Evolutionary conservation across 2,797 vertebrate species (phyloP), one percentile per base, ranked within the genome.

Genomic region (Gorsachius magnificus): DNA sequence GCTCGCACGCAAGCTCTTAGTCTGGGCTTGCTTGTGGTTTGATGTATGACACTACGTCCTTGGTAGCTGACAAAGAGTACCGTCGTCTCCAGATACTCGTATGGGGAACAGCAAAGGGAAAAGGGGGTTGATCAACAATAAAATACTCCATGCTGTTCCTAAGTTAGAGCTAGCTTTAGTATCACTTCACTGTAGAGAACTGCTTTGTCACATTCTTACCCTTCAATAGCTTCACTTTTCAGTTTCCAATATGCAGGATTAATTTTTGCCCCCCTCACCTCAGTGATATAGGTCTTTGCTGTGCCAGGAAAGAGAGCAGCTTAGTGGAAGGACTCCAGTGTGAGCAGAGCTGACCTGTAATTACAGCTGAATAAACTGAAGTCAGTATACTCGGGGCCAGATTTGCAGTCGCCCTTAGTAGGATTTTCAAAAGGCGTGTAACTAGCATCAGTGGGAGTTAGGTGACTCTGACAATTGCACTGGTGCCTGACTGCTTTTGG

Each of bases 391-490:
- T 35, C 2, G 5, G 83, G 90, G 71, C 68, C 76, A 83, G 83
- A 54, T 75, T 83, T 94, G 76, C 74, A 85, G 68, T 77, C 9
- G 7, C 60, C 75, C 50, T 78, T 21, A 80, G 78, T 15, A 46
- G 76, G 87, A 78, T 91, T 96, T 95, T 94, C 90, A 86, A 76
- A 87, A 95, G 33, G 82, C 82, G 78, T 4, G 0, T 86, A 96
- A 81, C 96, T 69, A 90, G 33, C 65, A 78, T 78, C 94, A 83
- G 84, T 38, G 72, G 82, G 85, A 95, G 61, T 83, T 58, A 90
- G 92, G 92, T 89, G 89, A 80, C 87, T 95, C 89, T 87, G 91
- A 91, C 82, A 90, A 96, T 81, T 91, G 89, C 58, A 36, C 76
- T 61, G 71, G 64, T 90, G 94, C 69, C 71, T 96, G 75, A 65